Percentiles rank a stretch among this genome's conserved stretches.
Evolutionary conservation across 2,888 invertebrate species (phyloP).

Genomic region (Icerya purchasi): DNA sequence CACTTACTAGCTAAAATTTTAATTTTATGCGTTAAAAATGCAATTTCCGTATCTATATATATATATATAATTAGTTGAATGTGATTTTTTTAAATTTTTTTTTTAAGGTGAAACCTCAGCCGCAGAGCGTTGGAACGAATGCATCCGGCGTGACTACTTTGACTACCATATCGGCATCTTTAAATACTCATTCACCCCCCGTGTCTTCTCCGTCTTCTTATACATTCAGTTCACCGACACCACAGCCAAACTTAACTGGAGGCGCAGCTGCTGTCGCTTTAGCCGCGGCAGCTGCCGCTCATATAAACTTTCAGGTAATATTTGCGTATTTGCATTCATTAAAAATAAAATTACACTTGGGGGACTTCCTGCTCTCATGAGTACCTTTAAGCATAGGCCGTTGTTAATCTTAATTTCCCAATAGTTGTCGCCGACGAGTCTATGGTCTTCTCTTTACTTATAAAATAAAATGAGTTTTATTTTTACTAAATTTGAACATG

Average conservation of each 20-base stretch:
- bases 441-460: too few relatives aligned
- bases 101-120: slow-evolving; percentile 59
- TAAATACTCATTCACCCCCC: slow-evolving; percentile 26
- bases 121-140: slow-evolving; percentile 28
- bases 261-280: slow-evolving; percentile 5
- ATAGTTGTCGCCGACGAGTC: too few relatives aligned
- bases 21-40: neutral
- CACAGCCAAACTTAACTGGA: slow-evolving; percentile 25
- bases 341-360: too few relatives aligned
- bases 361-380: too few relatives aligned
- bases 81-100: neutral
- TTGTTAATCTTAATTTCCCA: too few relatives aligned
- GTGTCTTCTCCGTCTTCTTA: slow-evolving; percentile 26
- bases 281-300: slow-evolving; percentile 24
- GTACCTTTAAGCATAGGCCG: too few relatives aligned
- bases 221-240: slow-evolving; percentile 27
- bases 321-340: too few relatives aligned
- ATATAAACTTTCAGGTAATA: slow-evolving; percentile 52
- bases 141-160: neutral
- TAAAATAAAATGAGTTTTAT: too few relatives aligned
- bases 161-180: slow-evolving; percentile 16
- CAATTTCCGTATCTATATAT: neutral
- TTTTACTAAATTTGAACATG: too few relatives aligned
- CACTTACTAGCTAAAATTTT: too few relatives aligned
- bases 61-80: neutral